phyloP scores from a whole-genome alignment of 2,797 vertebrate genomes.

The Ataeniobius toweri region DNA sequence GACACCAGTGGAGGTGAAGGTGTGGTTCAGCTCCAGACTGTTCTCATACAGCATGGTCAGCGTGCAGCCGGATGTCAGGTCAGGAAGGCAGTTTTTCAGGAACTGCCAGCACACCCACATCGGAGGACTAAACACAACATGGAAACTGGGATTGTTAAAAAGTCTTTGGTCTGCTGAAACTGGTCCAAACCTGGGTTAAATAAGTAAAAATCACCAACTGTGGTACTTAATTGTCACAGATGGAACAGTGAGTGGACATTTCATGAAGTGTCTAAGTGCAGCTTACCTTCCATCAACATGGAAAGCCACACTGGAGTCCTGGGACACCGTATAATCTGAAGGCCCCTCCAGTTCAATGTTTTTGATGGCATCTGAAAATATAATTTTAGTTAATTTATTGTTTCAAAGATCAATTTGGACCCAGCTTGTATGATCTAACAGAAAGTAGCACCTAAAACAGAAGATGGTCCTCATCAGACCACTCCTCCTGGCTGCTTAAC shows the following conservation, averaged over 20 bases:
- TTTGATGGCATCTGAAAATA: conserved; percentile 83
- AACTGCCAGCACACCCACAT: conserved; percentile 89
- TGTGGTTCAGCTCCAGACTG: conserved; percentile 82
- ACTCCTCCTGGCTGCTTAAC: too few species aligned
- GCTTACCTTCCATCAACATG: conserved; percentile 89
- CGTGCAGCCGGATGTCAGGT: conserved; percentile 78
- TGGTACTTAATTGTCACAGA: too few species aligned
- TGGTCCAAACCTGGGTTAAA: not conserved
- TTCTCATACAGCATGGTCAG: conserved; percentile 79
- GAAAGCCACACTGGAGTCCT: conserved; percentile 80
- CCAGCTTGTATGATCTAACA: not conserved
- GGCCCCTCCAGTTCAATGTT: conserved; percentile 82
- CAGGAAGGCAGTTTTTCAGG: conserved; percentile 78
- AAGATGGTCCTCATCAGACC: not conserved
- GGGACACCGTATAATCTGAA: conserved; percentile 78
- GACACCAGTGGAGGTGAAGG: conserved; percentile 78
- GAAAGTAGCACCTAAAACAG: not conserved
- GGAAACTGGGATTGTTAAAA: not conserved
- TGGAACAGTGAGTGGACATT: not conserved
- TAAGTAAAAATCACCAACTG: too few species aligned
- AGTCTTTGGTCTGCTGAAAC: not conserved
- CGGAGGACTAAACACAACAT: conserved; percentile 77
- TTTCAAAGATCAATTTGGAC: not conserved
- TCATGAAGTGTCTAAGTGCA: not conserved
- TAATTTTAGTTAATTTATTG: conserved; percentile 14